phyloP scores from a whole-genome alignment of 2,797 vertebrate species.

The Danio jaintianensis region DNA sequence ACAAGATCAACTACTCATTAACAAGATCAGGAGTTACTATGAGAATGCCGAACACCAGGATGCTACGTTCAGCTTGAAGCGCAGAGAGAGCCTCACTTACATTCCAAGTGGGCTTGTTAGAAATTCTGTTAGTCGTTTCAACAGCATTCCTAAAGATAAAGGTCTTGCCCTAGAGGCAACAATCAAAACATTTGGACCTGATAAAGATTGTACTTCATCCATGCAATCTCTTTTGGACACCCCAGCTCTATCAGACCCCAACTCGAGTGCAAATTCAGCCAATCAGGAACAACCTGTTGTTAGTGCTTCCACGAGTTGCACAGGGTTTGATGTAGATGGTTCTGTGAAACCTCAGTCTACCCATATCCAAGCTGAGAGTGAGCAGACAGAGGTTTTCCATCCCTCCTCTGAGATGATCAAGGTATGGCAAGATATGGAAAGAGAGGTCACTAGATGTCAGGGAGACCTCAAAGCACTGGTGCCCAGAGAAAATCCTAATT shows the following conservation, averaged over 20 bases:
- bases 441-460: conserved; percentile 57
- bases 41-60: conserved; percentile 84
- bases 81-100: conserved; percentile 91
- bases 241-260: conserved; percentile 17
- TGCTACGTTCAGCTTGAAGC: conserved; percentile 79
- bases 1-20: conserved; percentile 86
- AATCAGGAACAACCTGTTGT: conserved; percentile 42
- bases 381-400: conserved; percentile 76
- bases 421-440: conserved; percentile 86
- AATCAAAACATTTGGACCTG: neutral
- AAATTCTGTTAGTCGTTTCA: conserved; percentile 85
- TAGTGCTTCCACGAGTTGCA: conserved; percentile 61
- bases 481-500: conserved; percentile 14
- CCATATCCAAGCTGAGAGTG: neutral
- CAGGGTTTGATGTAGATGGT: conserved; percentile 45
- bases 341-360: neutral
- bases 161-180: conserved; percentile 29
- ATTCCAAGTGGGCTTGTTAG: conserved; percentile 91
- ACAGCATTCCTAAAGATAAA: conserved; percentile 76
- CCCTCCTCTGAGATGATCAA: conserved; percentile 83
- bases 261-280: neutral
- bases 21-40: conserved; percentile 91
- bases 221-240: neutral
- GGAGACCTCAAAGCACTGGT: conserved; percentile 39
- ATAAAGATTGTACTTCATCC: neutral